Evolutionary conservation across 2,888 invertebrate species (phyloP).

Genomic region (Willowsia nigromaculata): DNA sequence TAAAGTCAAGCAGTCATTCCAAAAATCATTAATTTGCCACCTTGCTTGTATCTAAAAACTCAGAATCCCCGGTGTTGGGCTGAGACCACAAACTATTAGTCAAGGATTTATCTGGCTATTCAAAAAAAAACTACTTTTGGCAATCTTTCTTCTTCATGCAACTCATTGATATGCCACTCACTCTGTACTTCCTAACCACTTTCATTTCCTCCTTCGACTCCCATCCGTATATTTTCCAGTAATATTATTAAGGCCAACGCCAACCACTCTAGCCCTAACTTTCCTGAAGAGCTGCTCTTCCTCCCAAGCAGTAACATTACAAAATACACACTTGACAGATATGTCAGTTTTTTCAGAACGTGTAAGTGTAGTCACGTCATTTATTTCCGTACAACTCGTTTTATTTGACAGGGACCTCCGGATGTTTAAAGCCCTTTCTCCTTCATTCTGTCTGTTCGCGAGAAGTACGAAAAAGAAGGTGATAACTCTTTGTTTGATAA

Average conservation of each 20-base stretch:
- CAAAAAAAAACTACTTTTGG: constrained; percentile 47
- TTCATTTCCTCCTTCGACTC: constrained; percentile 42
- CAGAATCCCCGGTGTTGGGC: background rate
- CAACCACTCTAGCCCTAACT: background rate
- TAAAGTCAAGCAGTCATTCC: too few relatives aligned
- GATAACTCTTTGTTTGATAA: background rate
- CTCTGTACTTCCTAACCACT: background rate
- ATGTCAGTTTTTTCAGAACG: constrained; percentile 33
- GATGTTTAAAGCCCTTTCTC: constrained; percentile 46
- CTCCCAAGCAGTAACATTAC: background rate
- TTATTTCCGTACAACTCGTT: constrained; percentile 47
- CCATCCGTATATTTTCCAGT: background rate
- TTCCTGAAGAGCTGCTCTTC: background rate
- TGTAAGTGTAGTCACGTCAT: constrained; percentile 26
- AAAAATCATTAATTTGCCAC: too few relatives aligned
- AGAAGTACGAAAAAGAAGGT: background rate
- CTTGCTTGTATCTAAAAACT: background rate
- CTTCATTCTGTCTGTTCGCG: constrained; percentile 9
- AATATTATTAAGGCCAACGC: background rate
- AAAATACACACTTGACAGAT: constrained; percentile 33
- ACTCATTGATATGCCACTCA: constrained; percentile 57
- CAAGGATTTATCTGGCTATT: constrained; percentile 42
- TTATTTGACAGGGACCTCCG: constrained; percentile 60
- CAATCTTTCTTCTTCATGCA: constrained; percentile 21
- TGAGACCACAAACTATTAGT: constrained; percentile 35